Conservation (phyloP, 2,888 invertebrate genomes). For the Nematopogon swammerdamellus region DNA sequence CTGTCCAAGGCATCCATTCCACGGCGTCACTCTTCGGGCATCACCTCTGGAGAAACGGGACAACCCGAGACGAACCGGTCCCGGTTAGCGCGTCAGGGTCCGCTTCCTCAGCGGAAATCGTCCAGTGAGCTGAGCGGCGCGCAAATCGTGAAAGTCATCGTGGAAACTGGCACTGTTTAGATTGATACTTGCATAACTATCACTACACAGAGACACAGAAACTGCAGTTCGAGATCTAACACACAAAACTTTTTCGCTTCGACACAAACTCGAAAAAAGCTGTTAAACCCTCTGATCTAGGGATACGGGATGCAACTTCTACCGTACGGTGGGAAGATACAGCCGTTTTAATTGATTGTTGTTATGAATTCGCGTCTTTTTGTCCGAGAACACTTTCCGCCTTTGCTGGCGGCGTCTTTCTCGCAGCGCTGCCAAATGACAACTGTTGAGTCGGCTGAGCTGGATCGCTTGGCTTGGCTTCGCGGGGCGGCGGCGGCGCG, state of each 20-base stretch:
- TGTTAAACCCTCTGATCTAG: neutral
- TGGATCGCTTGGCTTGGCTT: neutral
- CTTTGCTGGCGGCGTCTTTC: slow-evolving; percentile 48
- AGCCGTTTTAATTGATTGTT: neutral
- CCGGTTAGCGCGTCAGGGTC: no score
- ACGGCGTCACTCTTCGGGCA: neutral
- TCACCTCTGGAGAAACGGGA: neutral
- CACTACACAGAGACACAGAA: neutral
- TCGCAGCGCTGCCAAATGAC: slow-evolving; percentile 40
- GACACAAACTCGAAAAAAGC: neutral
- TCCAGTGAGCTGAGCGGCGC: slow-evolving; percentile 21
- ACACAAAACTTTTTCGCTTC: neutral
- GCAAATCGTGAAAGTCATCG: neutral
- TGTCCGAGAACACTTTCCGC: slow-evolving; percentile 44
- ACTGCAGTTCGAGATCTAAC: neutral
- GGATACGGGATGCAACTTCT: neutral
- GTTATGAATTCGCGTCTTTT: slow-evolving; percentile 14
- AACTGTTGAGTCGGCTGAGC: slow-evolving; percentile 24
- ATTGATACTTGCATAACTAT: neutral
- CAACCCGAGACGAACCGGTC: no score
- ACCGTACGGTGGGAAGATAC: neutral
- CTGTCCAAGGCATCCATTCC: slow-evolving; percentile 24
- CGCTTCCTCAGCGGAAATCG: slow-evolving; percentile 33
- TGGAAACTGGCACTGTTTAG: neutral
- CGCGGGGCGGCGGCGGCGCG: neutral